Conservation (phyloP, 1,140 invertebrate species). For the Grapholita molesta region DNA sequence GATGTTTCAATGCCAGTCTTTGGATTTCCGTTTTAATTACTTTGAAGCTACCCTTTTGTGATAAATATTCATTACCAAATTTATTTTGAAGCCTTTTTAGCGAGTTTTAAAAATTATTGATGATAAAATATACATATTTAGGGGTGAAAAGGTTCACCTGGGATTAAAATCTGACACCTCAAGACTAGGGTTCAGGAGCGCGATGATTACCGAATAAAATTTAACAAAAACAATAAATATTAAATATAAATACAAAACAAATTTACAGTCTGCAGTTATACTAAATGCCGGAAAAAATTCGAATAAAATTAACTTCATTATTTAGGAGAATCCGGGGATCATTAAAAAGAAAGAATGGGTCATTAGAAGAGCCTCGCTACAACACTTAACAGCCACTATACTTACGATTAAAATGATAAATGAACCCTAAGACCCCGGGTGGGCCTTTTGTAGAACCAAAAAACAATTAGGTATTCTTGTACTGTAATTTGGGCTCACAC, state of each 20-base stretch:
- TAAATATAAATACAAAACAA: not conserved
- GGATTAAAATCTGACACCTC: too few relatives aligned
- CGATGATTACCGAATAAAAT: too few relatives aligned
- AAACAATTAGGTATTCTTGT: slow-evolving; percentile 37
- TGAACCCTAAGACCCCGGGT: not conserved
- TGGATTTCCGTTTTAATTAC: not conserved
- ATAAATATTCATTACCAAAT: not conserved
- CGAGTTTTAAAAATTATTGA: not conserved
- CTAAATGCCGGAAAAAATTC: not conserved
- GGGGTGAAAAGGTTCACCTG: too few relatives aligned
- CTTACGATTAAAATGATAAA: slow-evolving; percentile 1
- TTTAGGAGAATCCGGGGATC: not conserved
- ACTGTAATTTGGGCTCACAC: slow-evolving; percentile 16
- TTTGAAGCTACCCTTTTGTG: not conserved
- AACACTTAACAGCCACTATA: not conserved
- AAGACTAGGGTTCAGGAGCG: too few relatives aligned
- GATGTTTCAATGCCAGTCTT: not conserved
- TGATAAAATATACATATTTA: not conserved
- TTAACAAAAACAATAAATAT: not conserved
- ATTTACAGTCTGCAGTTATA: not conserved
- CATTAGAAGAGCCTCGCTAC: not conserved
- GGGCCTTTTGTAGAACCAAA: slow-evolving; percentile 10
- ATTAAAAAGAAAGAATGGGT: not conserved
- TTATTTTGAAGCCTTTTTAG: not conserved
- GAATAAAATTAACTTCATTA: not conserved